Conservation (phyloP, 2,113 vertebrate genomes). For the Ahaetulla prasina region DNA sequence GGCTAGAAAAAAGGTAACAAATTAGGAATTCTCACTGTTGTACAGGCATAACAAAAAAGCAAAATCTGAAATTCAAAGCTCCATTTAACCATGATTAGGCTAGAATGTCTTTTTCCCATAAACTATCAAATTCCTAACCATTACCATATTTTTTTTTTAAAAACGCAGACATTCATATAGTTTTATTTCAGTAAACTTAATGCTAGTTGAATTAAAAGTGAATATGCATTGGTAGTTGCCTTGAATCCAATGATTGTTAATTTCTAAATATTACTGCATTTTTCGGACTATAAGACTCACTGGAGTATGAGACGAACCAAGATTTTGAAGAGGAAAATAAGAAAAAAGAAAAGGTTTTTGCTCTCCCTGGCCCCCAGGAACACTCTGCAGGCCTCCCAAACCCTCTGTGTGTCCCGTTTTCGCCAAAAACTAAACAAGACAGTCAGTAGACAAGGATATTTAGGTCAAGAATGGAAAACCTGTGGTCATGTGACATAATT, state of each 20-base stretch:
- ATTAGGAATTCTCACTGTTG: neutral
- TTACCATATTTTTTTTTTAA: neutral
- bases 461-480: neutral
- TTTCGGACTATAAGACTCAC: too few species aligned
- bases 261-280: neutral
- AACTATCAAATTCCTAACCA: neutral
- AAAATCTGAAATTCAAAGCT: neutral
- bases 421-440: neutral
- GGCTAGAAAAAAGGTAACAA: slow-evolving; percentile 37
- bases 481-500: neutral
- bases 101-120: neutral
- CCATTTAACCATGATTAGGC: neutral
- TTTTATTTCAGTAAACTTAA: neutral
- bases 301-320: too few species aligned
- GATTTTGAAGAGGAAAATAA: too few species aligned
- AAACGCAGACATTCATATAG: neutral
- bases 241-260: neutral
- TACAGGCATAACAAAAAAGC: neutral
- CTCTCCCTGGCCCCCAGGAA: too few species aligned
- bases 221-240: neutral
- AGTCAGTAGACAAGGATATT: neutral
- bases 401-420: too few species aligned
- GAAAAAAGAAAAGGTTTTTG: too few species aligned
- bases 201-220: neutral
- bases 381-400: too few species aligned